These are phyloP conservation scores for Eupsittula cactorum DNA, from an alignment of 2,113 vertebrate genomes.

Conservation along the genomic window DNA sequence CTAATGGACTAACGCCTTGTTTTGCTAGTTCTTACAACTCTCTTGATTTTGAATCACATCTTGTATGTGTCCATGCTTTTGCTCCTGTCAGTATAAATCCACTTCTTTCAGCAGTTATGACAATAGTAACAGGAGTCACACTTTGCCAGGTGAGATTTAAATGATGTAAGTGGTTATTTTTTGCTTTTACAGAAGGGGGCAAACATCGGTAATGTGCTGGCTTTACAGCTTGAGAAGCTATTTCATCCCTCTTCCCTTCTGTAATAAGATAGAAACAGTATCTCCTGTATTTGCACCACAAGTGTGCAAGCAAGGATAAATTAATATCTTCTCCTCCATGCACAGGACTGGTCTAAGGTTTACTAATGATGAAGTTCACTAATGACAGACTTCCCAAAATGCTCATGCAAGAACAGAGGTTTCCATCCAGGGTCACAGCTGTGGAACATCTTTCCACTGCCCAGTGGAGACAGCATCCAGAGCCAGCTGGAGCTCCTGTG, in stretches of 20 bases:
- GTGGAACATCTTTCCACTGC: background rate
- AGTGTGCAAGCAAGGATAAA: background rate
- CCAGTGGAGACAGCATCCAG: background rate
- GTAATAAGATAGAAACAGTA: background rate
- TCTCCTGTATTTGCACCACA: background rate
- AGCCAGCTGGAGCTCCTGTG: background rate
- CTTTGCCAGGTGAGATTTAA: background rate
- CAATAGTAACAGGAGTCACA: background rate
- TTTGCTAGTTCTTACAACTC: background rate
- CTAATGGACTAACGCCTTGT: background rate
- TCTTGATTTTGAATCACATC: background rate
- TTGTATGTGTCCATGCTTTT: background rate
- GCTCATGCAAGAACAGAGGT: background rate
- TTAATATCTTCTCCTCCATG: background rate
- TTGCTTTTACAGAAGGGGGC: background rate
- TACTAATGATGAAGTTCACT: background rate
- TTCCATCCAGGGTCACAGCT: background rate
- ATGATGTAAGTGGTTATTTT: background rate
- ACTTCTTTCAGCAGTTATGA: background rate
- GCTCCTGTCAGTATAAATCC: background rate
- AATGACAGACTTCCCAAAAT: background rate
- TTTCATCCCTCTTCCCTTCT: background rate
- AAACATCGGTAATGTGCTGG: background rate
- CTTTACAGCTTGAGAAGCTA: background rate
- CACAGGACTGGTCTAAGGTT: background rate